phyloP scores from a whole-genome alignment of 2,113 vertebrate species.

The Clarias magur region DNA sequence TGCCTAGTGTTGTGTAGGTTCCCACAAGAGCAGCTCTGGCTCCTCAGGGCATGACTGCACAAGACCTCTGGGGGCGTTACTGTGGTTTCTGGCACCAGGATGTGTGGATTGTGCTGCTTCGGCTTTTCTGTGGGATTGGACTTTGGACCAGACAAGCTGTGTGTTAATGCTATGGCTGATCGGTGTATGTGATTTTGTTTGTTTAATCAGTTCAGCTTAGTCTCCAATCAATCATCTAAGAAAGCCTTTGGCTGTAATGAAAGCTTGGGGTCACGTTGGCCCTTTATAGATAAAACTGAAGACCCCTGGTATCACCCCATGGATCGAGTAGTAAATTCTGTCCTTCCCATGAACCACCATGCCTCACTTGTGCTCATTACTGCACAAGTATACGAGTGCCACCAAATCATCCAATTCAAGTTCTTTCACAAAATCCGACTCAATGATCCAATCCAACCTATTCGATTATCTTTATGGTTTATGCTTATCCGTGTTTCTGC shows the following conservation, averaged over 20 bases:
- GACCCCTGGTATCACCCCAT: not conserved
- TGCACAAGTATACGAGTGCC: not conserved
- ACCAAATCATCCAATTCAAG: constrained; percentile 1
- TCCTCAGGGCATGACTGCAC: no score
- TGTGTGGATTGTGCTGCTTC: no score
- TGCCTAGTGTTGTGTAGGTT: no score
- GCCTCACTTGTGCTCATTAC: not conserved
- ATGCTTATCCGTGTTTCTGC: not conserved
- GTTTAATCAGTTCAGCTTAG: constrained; percentile 10
- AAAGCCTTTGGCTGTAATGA: not conserved
- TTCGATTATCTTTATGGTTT: not conserved
- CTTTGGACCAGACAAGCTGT: no score
- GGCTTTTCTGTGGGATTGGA: no score
- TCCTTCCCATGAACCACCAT: not conserved
- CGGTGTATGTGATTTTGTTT: not conserved
- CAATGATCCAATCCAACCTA: not conserved
- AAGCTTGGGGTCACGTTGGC: not conserved
- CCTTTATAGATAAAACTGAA: not conserved
- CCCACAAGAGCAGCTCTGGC: no score
- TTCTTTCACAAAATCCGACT: not conserved
- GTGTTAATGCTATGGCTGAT: no score
- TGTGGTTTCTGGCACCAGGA: no score
- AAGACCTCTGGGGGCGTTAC: no score
- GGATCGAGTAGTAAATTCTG: not conserved
- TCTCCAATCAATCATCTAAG: not conserved